These are phyloP conservation scores for Melolontha melolontha DNA, from an alignment of 2,888 invertebrate genomes.

Conservation along the genomic window DNA sequence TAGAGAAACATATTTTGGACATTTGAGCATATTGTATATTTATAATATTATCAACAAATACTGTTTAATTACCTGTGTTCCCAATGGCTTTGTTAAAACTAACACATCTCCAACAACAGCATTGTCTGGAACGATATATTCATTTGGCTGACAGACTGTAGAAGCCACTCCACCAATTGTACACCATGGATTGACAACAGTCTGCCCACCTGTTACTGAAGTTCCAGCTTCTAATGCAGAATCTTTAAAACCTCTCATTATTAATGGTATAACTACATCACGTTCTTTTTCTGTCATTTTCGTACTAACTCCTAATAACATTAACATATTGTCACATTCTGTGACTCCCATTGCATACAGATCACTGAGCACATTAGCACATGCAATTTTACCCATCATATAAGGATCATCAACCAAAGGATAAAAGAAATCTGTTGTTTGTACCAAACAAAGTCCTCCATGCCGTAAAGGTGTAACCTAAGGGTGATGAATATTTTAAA, in stretches of 20 bases:
- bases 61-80: constrained; percentile 73
- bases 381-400: constrained; percentile 93
- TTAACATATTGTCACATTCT: constrained; percentile 94
- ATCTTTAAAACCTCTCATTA: constrained; percentile 93
- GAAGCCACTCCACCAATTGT: constrained; percentile 92
- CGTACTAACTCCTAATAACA: constrained; percentile 89
- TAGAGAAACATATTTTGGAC: no score
- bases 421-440: constrained; percentile 95
- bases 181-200: constrained; percentile 92
- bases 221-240: constrained; percentile 88
- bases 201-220: constrained; percentile 88
- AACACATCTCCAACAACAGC: constrained; percentile 88
- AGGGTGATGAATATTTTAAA: constrained; percentile 5
- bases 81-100: constrained; percentile 88
- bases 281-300: constrained; percentile 93
- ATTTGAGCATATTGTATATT: no score
- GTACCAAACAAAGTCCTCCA: constrained; percentile 86
- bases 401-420: constrained; percentile 94
- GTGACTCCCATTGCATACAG: constrained; percentile 95
- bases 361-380: constrained; percentile 93
- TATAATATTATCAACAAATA: constrained; percentile 8
- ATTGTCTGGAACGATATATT: constrained; percentile 89
- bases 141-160: constrained; percentile 86
- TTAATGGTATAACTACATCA: constrained; percentile 89
- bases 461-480: constrained; percentile 82